Evolutionary conservation across 2,113 vertebrate species (phyloP), one percentile per base, ranked within the genome.

Genomic region (Neopipo cinnamomea): DNA sequence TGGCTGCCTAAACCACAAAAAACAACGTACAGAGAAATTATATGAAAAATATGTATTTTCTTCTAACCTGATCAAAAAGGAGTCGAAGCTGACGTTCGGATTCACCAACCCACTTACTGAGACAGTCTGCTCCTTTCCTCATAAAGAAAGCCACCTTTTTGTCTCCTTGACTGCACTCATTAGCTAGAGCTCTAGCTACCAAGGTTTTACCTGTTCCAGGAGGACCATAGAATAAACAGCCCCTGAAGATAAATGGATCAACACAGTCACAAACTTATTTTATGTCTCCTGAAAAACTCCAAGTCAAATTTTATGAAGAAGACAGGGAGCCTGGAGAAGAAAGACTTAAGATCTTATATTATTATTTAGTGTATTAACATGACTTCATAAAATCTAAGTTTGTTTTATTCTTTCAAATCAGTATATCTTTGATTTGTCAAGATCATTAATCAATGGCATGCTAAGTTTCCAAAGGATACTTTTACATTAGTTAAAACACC

Each of bases 61-160:
- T 76, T 95, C 97, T 98, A 96, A 99, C 99, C 99, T 99, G 99
- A 97, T 99, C 99, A 97, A 99, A 99, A 92, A 99, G 99, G 85
- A 99, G 98, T 94, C 99, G 98, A 91, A 99, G 98, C 96, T 99
- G 99, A 63, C 99, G 98, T 98, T 99, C 99, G 30, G 99, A 99
- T 97, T 99, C 99, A 49, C 99, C 99, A 63, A 99, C 99, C 99
- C 99, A 99, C 96, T 99, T 99, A 98, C 99, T 99, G 96, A 99
- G 98, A 97, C 99, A 99, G 98, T 99, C 99, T 10, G 99, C 99
- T 97, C 99, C 99, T 98, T 99, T 99, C 96, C 99, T 98, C 99
- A 99, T 99, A 96, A 99, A 99, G 97, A 99, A 99, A 74, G 99
- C 99, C 95, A 99, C 99, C 78, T 99, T 99, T 96, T 98, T 98